These are phyloP conservation scores for Fragum sueziense DNA, from an alignment of 2,888 invertebrate genomes.

Conservation along the genomic window DNA sequence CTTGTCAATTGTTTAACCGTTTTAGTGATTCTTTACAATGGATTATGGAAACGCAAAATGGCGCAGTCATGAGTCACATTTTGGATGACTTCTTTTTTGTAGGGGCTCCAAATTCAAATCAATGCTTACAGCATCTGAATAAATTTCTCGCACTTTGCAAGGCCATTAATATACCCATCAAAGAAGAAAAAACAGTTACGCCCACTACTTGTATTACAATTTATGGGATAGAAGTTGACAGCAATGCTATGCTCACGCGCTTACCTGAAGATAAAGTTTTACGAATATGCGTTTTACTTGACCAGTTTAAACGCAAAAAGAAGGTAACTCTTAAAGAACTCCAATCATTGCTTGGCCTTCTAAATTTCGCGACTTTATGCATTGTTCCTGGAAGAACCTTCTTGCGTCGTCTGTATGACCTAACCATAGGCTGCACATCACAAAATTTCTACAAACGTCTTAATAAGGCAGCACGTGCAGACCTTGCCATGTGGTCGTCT, in stretches of 20 bases:
- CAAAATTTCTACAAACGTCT: conserved; percentile 6
- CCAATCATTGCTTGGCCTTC: too few relatives aligned
- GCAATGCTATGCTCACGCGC: background rate
- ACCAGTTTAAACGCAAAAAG: background rate
- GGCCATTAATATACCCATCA: conserved; percentile 2
- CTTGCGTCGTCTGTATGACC: too few relatives aligned
- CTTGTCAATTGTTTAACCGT: too few relatives aligned
- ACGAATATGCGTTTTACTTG: background rate
- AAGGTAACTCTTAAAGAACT: conserved; percentile 31
- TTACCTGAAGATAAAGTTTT: conserved; percentile 22
- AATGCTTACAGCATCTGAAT: conserved; percentile 4
- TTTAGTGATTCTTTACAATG: background rate
- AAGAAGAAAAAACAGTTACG: background rate
- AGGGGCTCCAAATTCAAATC: background rate
- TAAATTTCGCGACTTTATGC: too few relatives aligned
- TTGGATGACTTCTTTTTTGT: too few relatives aligned
- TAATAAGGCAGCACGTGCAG: too few relatives aligned
- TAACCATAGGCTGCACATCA: conserved; percentile 23
- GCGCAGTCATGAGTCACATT: background rate
- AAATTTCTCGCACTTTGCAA: conserved; percentile 16
- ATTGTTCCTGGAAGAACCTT: too few relatives aligned
- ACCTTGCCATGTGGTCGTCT: too few relatives aligned
- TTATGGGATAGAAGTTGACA: conserved; percentile 31
- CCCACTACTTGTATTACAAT: conserved; percentile 14
- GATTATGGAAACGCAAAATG: background rate